Evolutionary conservation across 2,888 invertebrate species (phyloP), one percentile per base, ranked within the genome.

Genomic region (Melipona beecheii): DNA sequence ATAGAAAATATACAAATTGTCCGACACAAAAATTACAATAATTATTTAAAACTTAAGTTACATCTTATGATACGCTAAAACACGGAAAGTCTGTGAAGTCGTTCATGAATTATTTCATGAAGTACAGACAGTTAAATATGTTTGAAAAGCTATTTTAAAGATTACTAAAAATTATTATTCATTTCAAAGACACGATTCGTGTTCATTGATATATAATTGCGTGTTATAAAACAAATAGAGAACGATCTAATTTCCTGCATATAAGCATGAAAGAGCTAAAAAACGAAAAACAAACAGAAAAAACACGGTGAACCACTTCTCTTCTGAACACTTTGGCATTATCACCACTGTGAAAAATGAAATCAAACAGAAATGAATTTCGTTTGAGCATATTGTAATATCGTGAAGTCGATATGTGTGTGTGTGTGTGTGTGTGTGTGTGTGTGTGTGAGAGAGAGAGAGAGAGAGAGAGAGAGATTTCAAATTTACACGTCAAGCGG

Each of bases 261-360:
- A 56, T 36, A 73, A 66, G 66, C 68, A 78, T 75, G 64, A 71
- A 83, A 82, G 70, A 71, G 74, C 21, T 74, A 64, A 64, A 60
- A 60, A 60, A 19, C 3, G 17, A 17, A 24, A 24, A 78, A 79
- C 78, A 54, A 0, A 70, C 27, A 36, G 72, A 71, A 50, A 13
- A 52, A 52, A 78, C 43, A 65, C 84, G 79, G 72, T 85, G 73
- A 76, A 82, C 54, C 66, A 75, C 83, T 79, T 81, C 50, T 75
- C 68, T 66, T 64, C 68, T 86, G 88, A 91, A 90, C 90, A 88
- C 91, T 91, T 91, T 90, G 91, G 91, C 78, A 89, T 89, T 82
- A 78, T 78, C 84, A 89, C 83, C 85, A 78, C 65, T 72, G 43
- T 66, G 73, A 79, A 75, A 78, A 81, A 79, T n/a, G n/a, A 79